These are phyloP conservation scores for Vanessa cardui DNA, from an alignment of 2,888 invertebrate species.

Conservation along the genomic window DNA sequence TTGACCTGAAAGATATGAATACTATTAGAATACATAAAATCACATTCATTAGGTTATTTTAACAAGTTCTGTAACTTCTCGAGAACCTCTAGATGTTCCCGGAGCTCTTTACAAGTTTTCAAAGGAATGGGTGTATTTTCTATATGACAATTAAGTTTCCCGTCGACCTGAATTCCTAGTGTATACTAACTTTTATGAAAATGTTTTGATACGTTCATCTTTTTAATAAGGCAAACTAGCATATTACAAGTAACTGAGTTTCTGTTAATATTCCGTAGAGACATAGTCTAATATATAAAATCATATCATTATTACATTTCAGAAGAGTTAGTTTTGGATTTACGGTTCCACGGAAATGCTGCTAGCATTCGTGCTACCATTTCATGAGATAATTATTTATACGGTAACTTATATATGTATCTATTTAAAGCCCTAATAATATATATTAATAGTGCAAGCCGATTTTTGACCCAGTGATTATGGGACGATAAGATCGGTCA, in stretches of 20 bases:
- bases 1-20: conserved; percentile 5
- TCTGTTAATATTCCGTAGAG: too few species aligned
- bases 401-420: too few species aligned
- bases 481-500: too few species aligned
- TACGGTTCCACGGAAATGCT: too few species aligned
- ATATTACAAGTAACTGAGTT: neutral
- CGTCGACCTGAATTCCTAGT: conserved; percentile 6
- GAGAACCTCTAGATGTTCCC: conserved; percentile 9
- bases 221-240: neutral
- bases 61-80: conserved; percentile 11
- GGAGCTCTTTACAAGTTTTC: conserved; percentile 11
- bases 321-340: too few species aligned
- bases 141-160: conserved; percentile 17
- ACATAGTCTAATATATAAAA: too few species aligned
- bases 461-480: too few species aligned
- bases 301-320: too few species aligned
- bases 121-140: conserved; percentile 8
- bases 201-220: neutral
- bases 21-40: neutral
- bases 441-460: too few species aligned
- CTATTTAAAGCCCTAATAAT: too few species aligned
- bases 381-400: too few species aligned
- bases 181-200: neutral
- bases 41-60: neutral
- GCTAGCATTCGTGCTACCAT: too few species aligned